These are phyloP conservation scores for Alaudala cheleensis DNA, from an alignment of 2,113 vertebrate genomes.

Conservation along the genomic window DNA sequence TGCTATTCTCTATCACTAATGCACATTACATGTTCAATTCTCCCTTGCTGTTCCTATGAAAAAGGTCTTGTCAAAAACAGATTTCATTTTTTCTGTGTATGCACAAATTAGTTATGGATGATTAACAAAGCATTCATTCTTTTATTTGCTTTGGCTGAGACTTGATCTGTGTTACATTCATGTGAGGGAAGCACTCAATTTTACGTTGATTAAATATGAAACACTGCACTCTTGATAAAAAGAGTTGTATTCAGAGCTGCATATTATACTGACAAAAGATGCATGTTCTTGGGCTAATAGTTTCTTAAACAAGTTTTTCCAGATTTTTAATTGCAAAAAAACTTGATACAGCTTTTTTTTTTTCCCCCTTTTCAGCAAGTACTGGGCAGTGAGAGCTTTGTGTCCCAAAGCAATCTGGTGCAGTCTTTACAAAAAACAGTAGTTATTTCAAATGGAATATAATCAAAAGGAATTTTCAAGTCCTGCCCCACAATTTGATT, in stretches of 20 bases:
- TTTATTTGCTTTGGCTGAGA: constrained; percentile 80
- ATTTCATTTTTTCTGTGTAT: constrained; percentile 69
- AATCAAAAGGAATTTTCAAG: neutral
- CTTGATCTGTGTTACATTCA: constrained; percentile 68
- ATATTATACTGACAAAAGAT: constrained; percentile 53
- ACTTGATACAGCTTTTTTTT: neutral
- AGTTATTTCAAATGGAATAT: neutral
- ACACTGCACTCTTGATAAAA: constrained; percentile 63
- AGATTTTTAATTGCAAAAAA: constrained; percentile 55
- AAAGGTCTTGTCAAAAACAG: constrained; percentile 72
- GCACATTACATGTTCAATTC: constrained; percentile 40
- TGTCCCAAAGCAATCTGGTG: neutral
- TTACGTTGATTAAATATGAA: constrained; percentile 69
- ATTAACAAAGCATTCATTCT: constrained; percentile 80
- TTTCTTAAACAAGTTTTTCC: constrained; percentile 63
- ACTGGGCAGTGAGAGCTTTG: neutral
- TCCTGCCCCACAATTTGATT: neutral
- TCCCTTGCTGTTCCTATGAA: constrained; percentile 63
- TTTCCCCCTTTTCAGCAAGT: neutral
- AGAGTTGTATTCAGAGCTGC: constrained; percentile 37
- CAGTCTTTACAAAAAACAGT: neutral
- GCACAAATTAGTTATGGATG: constrained; percentile 79
- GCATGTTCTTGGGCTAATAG: constrained; percentile 43
- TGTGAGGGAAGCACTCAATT: constrained; percentile 75
- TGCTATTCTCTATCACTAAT: constrained; percentile 15